Conservation (phyloP, 2,888 invertebrate genomes). For the Camptogramma bilineatum region DNA sequence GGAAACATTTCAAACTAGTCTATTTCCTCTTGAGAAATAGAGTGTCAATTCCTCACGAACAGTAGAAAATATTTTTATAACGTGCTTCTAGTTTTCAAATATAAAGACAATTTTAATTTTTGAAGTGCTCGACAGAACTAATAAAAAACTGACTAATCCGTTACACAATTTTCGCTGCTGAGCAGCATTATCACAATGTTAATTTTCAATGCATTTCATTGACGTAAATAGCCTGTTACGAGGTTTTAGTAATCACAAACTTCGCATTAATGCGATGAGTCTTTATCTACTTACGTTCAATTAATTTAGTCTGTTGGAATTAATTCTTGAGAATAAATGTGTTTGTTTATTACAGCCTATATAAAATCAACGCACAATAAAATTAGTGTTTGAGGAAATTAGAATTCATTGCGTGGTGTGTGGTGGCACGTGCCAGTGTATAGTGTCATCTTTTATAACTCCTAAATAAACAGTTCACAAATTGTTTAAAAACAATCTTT, state of each 20-base stretch:
- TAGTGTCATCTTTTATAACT: neutral
- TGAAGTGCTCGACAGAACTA: neutral
- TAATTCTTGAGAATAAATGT: conserved; percentile 2
- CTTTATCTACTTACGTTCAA: neutral
- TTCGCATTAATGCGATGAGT: conserved; percentile 1
- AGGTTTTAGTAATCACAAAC: neutral
- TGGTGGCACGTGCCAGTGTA: neutral
- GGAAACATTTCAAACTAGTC: too few relatives aligned
- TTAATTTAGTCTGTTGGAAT: neutral
- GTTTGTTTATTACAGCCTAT: conserved; percentile 5
- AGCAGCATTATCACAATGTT: neutral
- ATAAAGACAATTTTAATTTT: too few relatives aligned
- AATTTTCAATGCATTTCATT: conserved; percentile 5
- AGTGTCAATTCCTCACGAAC: too few relatives aligned
- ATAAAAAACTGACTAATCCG: neutral
- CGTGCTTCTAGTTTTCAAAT: too few relatives aligned
- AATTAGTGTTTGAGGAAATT: conserved; percentile 15
- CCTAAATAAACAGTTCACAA: neutral
- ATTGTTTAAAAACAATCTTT: neutral
- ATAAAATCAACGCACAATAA: neutral
- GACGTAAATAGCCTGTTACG: neutral
- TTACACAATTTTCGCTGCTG: neutral
- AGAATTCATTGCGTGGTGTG: conserved; percentile 6
- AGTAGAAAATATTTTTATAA: too few relatives aligned
- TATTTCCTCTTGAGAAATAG: too few relatives aligned